Evolutionary conservation across 2,888 invertebrate species (phyloP).

Genomic region (Scrobipalpa costella): DNA sequence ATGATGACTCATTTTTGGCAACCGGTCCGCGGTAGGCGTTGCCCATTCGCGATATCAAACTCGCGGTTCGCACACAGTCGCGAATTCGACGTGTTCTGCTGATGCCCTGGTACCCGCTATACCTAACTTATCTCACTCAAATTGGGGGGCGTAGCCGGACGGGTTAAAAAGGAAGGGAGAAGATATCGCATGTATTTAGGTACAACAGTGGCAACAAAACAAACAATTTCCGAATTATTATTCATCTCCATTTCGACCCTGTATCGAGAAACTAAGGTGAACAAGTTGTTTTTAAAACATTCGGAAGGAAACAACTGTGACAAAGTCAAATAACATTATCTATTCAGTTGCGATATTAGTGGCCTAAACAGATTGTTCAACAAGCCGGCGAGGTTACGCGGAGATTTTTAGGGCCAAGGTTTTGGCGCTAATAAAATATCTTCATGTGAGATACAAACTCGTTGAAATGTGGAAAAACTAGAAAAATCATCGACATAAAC

Average conservation of each 20-base stretch:
- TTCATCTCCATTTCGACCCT: slow-evolving; percentile 9
- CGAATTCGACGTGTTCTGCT: slow-evolving; percentile 35
- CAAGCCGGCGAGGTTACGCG: slow-evolving; percentile 63
- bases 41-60: slow-evolving; percentile 55
- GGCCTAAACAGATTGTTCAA: slow-evolving; percentile 67
- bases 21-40: slow-evolving; percentile 68
- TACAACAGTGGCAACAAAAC: not conserved
- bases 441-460: slow-evolving; percentile 60
- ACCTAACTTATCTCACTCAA: slow-evolving; percentile 38
- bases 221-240: slow-evolving; percentile 1
- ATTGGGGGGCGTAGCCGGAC: slow-evolving; percentile 25
- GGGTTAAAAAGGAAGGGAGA: slow-evolving; percentile 4
- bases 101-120: slow-evolving; percentile 57
- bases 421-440: slow-evolving; percentile 67
- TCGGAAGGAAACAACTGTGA: slow-evolving; percentile 31
- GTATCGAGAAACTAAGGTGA: slow-evolving; percentile 15
- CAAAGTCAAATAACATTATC: slow-evolving; percentile 43
- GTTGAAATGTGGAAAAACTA: slow-evolving; percentile 50
- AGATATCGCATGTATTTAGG: not conserved
- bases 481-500: not conserved
- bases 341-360: slow-evolving; percentile 67
- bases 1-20: slow-evolving; percentile 69
- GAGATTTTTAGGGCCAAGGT: slow-evolving; percentile 75
- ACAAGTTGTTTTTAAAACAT: slow-evolving; percentile 26
- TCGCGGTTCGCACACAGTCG: slow-evolving; percentile 53